These are phyloP conservation scores for Falco punctatus DNA, from an alignment of 2,113 vertebrate species.

Conservation along the genomic window DNA sequence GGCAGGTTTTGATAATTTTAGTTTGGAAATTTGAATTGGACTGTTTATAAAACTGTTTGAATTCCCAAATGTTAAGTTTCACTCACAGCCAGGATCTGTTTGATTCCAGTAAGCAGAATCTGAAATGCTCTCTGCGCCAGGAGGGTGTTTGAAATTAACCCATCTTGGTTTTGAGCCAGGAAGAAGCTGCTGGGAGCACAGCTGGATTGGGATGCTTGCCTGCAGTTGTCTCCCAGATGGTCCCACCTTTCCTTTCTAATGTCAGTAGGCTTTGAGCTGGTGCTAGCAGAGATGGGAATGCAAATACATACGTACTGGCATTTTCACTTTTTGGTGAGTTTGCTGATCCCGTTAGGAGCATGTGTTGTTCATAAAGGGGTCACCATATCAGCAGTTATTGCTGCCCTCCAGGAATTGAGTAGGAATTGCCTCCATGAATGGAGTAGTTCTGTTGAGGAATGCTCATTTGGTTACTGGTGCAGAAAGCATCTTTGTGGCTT, in stretches of 20 bases:
- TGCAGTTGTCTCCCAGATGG: constrained; percentile 24
- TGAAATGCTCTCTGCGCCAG: not conserved
- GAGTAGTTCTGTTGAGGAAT: not conserved
- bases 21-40: not conserved
- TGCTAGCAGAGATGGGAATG: constrained; percentile 8
- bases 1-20: not conserved
- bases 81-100: not conserved
- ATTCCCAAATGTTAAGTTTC: not conserved
- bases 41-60: not conserved
- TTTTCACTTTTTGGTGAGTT: constrained; percentile 32
- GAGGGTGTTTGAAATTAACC: not conserved
- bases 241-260: not conserved
- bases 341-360: not conserved
- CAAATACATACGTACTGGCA: not conserved
- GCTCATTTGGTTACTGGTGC: not conserved
- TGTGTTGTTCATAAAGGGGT: not conserved
- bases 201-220: not conserved
- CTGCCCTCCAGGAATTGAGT: not conserved
- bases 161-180: not conserved
- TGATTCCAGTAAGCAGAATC: not conserved
- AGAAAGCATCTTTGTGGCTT: not conserved
- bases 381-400: not conserved
- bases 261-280: constrained; percentile 6
- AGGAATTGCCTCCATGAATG: not conserved
- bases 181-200: constrained; percentile 43